Percentiles rank a stretch among this genome's conserved stretches.
These are phyloP conservation scores for Bergia puertoricense DNA, from an alignment of 92 coral and sea anemone species.

Conservation along the genomic window DNA sequence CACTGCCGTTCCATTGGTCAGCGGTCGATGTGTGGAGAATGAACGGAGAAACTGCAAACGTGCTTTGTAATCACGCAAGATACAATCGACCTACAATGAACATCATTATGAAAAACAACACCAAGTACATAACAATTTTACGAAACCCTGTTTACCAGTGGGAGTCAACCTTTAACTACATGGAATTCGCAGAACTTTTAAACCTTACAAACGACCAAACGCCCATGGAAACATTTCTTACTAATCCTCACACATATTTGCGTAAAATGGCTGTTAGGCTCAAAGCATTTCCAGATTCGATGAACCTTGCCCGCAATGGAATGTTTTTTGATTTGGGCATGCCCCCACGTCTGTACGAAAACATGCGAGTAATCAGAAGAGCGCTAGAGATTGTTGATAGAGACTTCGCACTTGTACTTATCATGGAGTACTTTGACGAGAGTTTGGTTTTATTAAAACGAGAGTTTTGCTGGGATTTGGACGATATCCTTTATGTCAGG, in stretches of 20 bases:
- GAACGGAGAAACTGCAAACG: slow-evolving; percentile 79
- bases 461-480: slow-evolving; percentile 91
- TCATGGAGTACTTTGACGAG: slow-evolving; percentile 97
- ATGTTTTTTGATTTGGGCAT: slow-evolving; percentile 94
- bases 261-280: slow-evolving; percentile 48
- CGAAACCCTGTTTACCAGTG: slow-evolving; percentile 89
- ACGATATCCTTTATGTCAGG: slow-evolving; percentile 85
- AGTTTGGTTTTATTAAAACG: slow-evolving; percentile 87
- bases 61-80: slow-evolving; percentile 94
- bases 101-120: slow-evolving; percentile 73
- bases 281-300: slow-evolving; percentile 67
- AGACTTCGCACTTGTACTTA: slow-evolving; percentile 82
- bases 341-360: slow-evolving; percentile 63
- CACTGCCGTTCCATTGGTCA: slow-evolving; percentile 85
- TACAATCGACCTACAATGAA: slow-evolving; percentile 80
- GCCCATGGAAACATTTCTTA: slow-evolving; percentile 74
- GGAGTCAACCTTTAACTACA: slow-evolving; percentile 93
- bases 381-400: slow-evolving; percentile 64
- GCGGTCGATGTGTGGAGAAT: slow-evolving; percentile 84
- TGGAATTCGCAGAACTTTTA: slow-evolving; percentile 69
- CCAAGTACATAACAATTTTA: slow-evolving; percentile 84
- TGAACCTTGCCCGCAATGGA: slow-evolving; percentile 85
- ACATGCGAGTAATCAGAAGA: slow-evolving; percentile 48
- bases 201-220: slow-evolving; percentile 56
- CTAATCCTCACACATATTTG: slow-evolving; percentile 67